These are phyloP conservation scores for Sebastes variabilis DNA, from an alignment of 2,797 vertebrate genomes.

Conservation along the genomic window DNA sequence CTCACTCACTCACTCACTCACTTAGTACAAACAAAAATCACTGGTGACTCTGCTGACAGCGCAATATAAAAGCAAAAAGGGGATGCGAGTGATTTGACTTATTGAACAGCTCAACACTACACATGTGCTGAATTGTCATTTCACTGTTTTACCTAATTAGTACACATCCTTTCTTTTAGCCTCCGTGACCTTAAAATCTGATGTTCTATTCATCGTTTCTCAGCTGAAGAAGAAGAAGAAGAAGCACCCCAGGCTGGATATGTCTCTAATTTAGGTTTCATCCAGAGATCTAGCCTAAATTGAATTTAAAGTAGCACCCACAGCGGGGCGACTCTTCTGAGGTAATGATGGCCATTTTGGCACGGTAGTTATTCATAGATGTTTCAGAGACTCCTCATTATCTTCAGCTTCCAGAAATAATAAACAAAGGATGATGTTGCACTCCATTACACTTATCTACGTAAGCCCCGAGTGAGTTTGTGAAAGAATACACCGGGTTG, in stretches of 20 bases:
- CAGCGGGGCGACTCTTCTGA: not conserved
- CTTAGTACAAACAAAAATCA: not conserved
- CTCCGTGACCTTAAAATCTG: not conserved
- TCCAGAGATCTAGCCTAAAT: not conserved
- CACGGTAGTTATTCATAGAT: not conserved
- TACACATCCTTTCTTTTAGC: not conserved
- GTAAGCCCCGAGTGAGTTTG: conserved; percentile 18
- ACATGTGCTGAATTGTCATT: conserved; percentile 22
- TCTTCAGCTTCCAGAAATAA: conserved; percentile 28
- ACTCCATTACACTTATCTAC: conserved; percentile 31
- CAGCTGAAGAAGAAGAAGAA: not conserved
- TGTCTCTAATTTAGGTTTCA: not conserved
- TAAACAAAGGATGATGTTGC: conserved; percentile 31
- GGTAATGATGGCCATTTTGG: not conserved
- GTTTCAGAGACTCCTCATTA: conserved; percentile 24
- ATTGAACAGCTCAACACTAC: conserved; percentile 6
- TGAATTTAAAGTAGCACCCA: conserved; percentile 10
- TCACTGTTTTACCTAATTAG: conserved; percentile 24
- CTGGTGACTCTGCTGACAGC: conserved; percentile 19
- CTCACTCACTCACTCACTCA: no score
- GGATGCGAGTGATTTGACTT: conserved; percentile 7
- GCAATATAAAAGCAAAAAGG: conserved; percentile 11
- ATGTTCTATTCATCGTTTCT: not conserved
- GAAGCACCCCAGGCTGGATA: not conserved
- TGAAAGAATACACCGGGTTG: conserved; percentile 1